These are phyloP conservation scores for Megaustenia siamemsis DNA, from an alignment of 2,888 invertebrate species.

Conservation along the genomic window DNA sequence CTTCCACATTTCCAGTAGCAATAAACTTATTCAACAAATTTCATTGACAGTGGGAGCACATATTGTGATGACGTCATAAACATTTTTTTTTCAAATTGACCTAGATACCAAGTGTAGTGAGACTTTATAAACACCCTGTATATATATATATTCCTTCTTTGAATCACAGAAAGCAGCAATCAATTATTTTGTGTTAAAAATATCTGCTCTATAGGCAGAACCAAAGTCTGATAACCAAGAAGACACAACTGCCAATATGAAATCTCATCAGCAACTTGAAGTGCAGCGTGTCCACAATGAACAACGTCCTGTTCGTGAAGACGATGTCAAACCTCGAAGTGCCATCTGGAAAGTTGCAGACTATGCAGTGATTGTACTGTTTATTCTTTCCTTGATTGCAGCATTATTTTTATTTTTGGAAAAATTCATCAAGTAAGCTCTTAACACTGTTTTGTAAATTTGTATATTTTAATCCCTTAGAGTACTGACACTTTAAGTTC, in stretches of 20 bases:
- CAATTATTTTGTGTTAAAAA: no score
- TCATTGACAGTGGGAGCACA: no score
- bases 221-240: background rate
- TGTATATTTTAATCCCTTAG: background rate
- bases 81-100: no score
- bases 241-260: conserved; percentile 5
- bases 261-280: conserved; percentile 42
- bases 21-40: no score
- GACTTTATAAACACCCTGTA: no score
- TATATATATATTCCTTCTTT: no score
- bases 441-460: background rate
- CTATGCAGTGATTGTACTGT: conserved; percentile 55
- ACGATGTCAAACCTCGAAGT: conserved; percentile 50
- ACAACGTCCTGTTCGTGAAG: conserved; percentile 41
- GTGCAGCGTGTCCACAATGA: conserved; percentile 54
- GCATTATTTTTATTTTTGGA: conserved; percentile 56
- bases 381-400: conserved; percentile 52
- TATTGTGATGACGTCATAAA: no score
- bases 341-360: conserved; percentile 58
- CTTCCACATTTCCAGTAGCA: no score
- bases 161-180: no score
- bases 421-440: conserved; percentile 52
- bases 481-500: background rate
- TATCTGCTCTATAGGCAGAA: no score
- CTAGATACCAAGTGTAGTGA: no score